Conservation (phyloP, 35 echinoderm and acorn worm species). For the Heliocidaris tuberculata region DNA sequence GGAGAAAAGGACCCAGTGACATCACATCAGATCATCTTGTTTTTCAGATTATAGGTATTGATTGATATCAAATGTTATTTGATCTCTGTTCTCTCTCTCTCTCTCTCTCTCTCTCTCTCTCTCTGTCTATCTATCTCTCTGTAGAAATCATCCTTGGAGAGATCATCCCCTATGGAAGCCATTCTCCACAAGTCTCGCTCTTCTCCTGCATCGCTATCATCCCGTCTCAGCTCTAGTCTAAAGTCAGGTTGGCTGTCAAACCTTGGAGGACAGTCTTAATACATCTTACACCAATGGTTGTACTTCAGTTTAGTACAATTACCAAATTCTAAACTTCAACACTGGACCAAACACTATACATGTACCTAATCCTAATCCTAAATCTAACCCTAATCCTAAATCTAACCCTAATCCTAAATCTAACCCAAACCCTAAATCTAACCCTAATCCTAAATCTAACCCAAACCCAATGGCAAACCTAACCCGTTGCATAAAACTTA, state of each 20-base stretch:
- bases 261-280: slow-evolving; percentile 52
- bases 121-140: not conserved
- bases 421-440: no score
- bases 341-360: no score
- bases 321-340: no score
- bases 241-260: slow-evolving; percentile 67
- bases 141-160: slow-evolving; percentile 21
- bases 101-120: not conserved
- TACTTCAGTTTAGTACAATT: not conserved
- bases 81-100: not conserved
- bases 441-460: not conserved
- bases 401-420: no score
- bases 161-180: slow-evolving; percentile 48
- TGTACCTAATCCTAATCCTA: no score
- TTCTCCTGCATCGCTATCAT: slow-evolving; percentile 50
- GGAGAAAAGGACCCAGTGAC: no score
- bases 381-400: no score
- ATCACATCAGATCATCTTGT: no score
- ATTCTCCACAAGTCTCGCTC: slow-evolving; percentile 56
- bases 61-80: not conserved
- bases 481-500: no score
- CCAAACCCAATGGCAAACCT: not conserved
- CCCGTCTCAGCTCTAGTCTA: slow-evolving; percentile 56
- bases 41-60: no score
- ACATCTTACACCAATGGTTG: not conserved